These are phyloP conservation scores for Miltochrista miniata DNA, from an alignment of 2,888 invertebrate genomes.

Conservation along the genomic window DNA sequence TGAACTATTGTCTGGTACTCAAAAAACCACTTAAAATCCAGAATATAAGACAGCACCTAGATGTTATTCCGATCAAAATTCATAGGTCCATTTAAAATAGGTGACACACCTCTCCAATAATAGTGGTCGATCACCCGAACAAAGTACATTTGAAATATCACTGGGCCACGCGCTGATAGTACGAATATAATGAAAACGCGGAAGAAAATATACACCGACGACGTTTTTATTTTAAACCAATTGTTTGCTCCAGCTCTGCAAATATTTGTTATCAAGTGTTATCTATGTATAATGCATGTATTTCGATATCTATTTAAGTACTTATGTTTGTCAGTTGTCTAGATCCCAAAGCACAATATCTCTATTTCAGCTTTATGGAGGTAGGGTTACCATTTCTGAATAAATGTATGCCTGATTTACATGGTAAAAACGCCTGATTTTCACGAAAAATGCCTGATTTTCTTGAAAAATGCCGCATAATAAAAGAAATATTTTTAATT, in stretches of 20 bases:
- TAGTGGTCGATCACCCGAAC: conserved; percentile 68
- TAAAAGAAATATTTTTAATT: no score
- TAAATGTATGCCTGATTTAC: no score
- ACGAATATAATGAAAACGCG: conserved; percentile 30
- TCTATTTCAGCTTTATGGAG: no score
- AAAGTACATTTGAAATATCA: conserved; percentile 69
- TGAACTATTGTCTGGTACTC: neutral
- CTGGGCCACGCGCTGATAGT: conserved; percentile 60
- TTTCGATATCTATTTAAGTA: no score
- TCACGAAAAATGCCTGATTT: no score
- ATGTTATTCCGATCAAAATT: conserved; percentile 39
- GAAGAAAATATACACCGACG: neutral
- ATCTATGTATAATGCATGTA: no score
- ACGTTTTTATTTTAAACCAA: neutral
- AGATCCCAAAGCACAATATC: no score
- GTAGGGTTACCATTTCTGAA: no score
- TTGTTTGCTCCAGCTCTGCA: neutral
- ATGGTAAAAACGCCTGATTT: no score
- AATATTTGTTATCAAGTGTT: no score
- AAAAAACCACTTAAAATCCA: neutral
- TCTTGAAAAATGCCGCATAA: no score
- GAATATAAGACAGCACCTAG: neutral
- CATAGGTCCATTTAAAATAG: conserved; percentile 68
- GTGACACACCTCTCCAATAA: conserved; percentile 51
- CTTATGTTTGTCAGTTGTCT: no score